Percentiles rank a stretch among this genome's conserved stretches.
These are phyloP conservation scores for Mesocricetus auratus DNA, from an alignment of 2,113 vertebrate species.

Conservation along the genomic window DNA sequence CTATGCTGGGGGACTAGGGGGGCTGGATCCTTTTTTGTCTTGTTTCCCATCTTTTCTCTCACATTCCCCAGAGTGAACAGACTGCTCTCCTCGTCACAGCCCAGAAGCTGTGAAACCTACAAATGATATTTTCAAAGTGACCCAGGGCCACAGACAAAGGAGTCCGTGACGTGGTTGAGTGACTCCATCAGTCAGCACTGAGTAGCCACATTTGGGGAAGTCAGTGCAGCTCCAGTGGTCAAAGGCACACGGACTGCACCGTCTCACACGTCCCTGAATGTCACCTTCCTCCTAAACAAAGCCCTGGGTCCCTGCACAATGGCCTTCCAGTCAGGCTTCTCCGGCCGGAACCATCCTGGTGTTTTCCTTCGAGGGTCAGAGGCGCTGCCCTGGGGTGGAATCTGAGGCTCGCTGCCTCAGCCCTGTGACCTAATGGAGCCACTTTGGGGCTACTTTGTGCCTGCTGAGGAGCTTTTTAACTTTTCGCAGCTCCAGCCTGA, in stretches of 20 bases:
- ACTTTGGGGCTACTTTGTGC: not conserved
- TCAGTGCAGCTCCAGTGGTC: constrained; percentile 40
- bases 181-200: not conserved
- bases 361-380: constrained; percentile 37
- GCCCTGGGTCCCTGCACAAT: not conserved
- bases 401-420: not conserved
- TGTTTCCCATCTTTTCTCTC: fast-evolving
- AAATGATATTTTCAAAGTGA: not conserved
- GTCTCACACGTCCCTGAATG: not conserved
- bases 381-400: constrained; percentile 36
- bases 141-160: not conserved
- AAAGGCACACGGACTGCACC: not conserved
- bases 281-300: constrained; percentile 59
- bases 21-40: not conserved
- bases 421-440: not conserved
- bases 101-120: not conserved
- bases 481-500: not conserved
- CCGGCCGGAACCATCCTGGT: constrained; percentile 38
- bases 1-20: too few species aligned
- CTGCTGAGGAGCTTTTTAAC: constrained; percentile 12
- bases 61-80: not conserved
- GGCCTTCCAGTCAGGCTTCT: not conserved
- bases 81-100: not conserved
- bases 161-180: not conserved
- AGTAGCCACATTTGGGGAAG: not conserved